Base-by-base conservation (phyloP, 2,113 vertebrate genomes). In the Calidris pugnax region DNA sequence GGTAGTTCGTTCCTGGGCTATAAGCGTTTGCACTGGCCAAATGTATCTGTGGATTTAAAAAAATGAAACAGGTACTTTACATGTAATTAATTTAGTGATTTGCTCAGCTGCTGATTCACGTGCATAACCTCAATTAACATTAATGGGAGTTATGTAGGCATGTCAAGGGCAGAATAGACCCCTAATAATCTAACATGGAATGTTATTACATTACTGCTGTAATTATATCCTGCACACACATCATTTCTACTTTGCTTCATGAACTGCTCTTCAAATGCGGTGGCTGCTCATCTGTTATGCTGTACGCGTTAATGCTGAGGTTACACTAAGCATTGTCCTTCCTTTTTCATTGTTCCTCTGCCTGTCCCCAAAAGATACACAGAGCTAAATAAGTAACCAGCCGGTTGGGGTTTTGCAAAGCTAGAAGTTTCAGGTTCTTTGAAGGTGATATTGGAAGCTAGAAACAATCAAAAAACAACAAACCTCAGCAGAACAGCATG, bases 81-180 rank as follows among this genome's bases (percentile, higher is more conserved):
- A 92, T 96, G 94, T 96, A 97, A 97, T 98, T 96, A 97, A 95
- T 97, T 97, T 96, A 96, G 91, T 82, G 78, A 93, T 95, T 97
- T 97, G 95, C 76, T 97, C 90, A 82, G 94, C 91, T 91, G 94
- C 84, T 87, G 96, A 93, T 90, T 94, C 96, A 93, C 57, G 12
- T 94, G 86, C 91, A 59, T 92, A 95, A 96, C 95, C 96, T 95
- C 95, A 96, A 90, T 96, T 97, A 96, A 94, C 78, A 95, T 97
- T 97, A 97, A 97, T 96, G 94, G 87, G 86, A 95, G 90, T 81
- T 94, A 86, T 94, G 95, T 94, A 85, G 95, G 93, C 97, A 86
- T 93, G 96, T 94, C 92, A 94, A 95, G 86, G 92, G 81, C 88
- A 93, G 92, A 97, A 92, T 85, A 91, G 91, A 96, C 83, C 93